These are phyloP conservation scores for Latrodectus elegans DNA, from an alignment of 2,888 invertebrate species.

Conservation along the genomic window DNA sequence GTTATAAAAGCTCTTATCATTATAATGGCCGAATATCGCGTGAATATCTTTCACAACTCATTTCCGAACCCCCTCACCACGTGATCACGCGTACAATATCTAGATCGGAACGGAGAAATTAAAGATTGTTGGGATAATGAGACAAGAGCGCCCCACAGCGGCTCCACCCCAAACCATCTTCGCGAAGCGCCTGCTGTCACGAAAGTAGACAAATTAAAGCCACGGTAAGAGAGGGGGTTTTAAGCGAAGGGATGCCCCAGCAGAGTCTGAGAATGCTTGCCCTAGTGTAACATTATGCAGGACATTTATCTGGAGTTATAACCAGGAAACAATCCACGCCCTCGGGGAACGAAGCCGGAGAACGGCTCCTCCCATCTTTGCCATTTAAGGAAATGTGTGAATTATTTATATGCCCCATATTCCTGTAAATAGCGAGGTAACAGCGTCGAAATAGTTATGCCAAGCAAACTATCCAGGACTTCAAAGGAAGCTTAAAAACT, in stretches of 20 bases:
- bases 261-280: conserved; percentile 26
- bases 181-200: conserved; percentile 1
- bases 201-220: conserved; percentile 48
- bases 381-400: conserved; percentile 8
- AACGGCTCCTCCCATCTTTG: not conserved
- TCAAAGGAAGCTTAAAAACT: too few relatives aligned
- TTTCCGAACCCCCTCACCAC: too few relatives aligned
- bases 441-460: too few relatives aligned
- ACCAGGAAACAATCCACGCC: conserved; percentile 17
- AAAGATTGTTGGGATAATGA: conserved; percentile 18
- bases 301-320: conserved; percentile 34
- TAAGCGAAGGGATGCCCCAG: conserved; percentile 10
- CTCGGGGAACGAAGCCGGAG: conserved; percentile 5
- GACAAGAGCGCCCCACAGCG: conserved; percentile 12
- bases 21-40: too few relatives aligned
- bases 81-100: not conserved
- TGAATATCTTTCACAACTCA: too few relatives aligned
- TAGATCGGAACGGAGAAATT: conserved; percentile 15
- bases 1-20: not conserved
- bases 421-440: not conserved
- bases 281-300: conserved; percentile 43
- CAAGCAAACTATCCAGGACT: too few relatives aligned
- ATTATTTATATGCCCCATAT: conserved; percentile 49
- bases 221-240: not conserved
- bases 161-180: not conserved